These are phyloP conservation scores for Cyphotilapia sp. DNA, from an alignment of 2,113 vertebrate species.

Conservation along the genomic window DNA sequence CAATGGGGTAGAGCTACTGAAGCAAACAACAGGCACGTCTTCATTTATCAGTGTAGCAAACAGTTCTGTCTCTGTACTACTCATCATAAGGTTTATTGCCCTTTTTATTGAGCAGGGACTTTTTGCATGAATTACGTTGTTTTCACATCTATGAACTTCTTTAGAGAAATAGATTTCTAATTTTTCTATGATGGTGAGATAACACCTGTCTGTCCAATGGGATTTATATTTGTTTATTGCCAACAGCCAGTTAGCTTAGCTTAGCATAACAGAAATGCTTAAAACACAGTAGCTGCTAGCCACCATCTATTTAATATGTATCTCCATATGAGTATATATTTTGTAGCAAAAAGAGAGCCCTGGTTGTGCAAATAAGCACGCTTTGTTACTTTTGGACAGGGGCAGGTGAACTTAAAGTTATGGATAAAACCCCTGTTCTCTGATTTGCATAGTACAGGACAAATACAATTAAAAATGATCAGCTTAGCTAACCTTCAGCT, in stretches of 20 bases:
- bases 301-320: not conserved
- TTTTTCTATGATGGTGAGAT: not conserved
- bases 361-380: not conserved
- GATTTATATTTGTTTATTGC: not conserved
- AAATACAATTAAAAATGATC: not conserved
- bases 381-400: not conserved
- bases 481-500: not conserved
- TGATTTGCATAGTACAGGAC: not conserved
- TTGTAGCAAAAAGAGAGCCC: not conserved
- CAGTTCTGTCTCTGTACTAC: not conserved
- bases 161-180: not conserved
- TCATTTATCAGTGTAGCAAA: not conserved
- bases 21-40: constrained; percentile 88
- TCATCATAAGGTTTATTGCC: not conserved
- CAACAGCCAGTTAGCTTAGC: not conserved
- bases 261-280: not conserved
- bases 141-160: not conserved
- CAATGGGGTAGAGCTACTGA: constrained; percentile 93
- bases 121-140: not conserved
- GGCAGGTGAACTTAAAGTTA: not conserved
- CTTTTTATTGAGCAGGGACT: not conserved
- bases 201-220: not conserved
- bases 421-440: not conserved
- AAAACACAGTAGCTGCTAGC: not conserved
- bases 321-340: not conserved